These are phyloP conservation scores for Desmophyllum pertusum DNA, from an alignment of 92 coral and sea anemone species.

Conservation along the genomic window DNA sequence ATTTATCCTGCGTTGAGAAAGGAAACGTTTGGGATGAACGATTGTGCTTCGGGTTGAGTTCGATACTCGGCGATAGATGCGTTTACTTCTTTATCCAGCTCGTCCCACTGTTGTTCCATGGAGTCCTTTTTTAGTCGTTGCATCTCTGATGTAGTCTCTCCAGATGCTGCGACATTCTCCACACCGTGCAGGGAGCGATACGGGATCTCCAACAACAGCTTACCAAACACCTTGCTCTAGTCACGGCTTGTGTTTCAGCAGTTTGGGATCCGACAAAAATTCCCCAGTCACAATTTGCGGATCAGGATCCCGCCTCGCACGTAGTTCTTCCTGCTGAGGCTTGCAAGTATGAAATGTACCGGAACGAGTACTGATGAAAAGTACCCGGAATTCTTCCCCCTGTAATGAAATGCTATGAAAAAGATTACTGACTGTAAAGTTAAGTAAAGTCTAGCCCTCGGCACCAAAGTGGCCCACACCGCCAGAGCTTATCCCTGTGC, in stretches of 20 bases:
- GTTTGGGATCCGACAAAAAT: slow-evolving; percentile 81
- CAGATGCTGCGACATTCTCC: slow-evolving; percentile 82
- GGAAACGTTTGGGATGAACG: slow-evolving; percentile 75
- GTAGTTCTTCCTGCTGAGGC: slow-evolving; percentile 46
- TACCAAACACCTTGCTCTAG: slow-evolving; percentile 89
- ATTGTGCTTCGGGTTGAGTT: slow-evolving; percentile 76
- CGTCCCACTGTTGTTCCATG: slow-evolving; percentile 65
- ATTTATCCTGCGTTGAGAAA: background rate
- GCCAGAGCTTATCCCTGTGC: too few relatives aligned
- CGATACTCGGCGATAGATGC: slow-evolving; percentile 24
- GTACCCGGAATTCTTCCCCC: slow-evolving; percentile 89
- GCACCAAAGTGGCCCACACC: too few relatives aligned
- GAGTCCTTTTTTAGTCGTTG: slow-evolving; percentile 54
- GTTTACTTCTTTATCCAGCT: slow-evolving; percentile 58
- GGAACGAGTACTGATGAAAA: slow-evolving; percentile 93
- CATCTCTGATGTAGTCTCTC: slow-evolving; percentile 78
- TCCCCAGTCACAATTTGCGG: slow-evolving; percentile 66
- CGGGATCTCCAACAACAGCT: slow-evolving; percentile 97
- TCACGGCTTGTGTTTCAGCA: slow-evolving; percentile 90
- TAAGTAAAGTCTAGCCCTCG: too few relatives aligned
- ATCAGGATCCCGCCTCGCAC: slow-evolving; percentile 39
- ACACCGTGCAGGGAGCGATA: slow-evolving; percentile 86
- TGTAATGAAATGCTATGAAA: background rate
- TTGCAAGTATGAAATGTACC: slow-evolving; percentile 76
- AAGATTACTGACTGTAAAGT: background rate